These are phyloP conservation scores for Xenopus borealis DNA, from an alignment of 2,113 vertebrate genomes.

Conservation along the genomic window DNA sequence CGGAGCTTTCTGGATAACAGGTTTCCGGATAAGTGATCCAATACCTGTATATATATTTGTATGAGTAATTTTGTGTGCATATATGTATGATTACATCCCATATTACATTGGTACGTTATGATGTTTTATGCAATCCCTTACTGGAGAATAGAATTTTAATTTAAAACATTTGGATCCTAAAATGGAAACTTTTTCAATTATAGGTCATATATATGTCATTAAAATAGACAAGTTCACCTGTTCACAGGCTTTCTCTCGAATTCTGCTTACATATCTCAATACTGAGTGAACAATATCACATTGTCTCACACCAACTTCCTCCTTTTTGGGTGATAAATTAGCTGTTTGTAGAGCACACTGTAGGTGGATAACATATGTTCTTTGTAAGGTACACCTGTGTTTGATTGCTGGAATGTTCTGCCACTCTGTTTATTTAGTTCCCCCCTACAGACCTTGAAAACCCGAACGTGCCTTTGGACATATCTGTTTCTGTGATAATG, in stretches of 20 bases:
- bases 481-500: not conserved
- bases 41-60: too few relatives aligned
- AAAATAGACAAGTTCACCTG: not conserved
- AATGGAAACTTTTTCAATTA: not conserved
- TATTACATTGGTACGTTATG: too few relatives aligned
- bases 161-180: not conserved
- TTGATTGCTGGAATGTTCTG: not conserved
- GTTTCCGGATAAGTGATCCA: too few relatives aligned
- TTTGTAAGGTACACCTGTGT: constrained; percentile 5
- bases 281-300: too few relatives aligned
- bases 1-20: too few relatives aligned
- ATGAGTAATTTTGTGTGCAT: too few relatives aligned
- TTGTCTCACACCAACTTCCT: too few relatives aligned
- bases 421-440: constrained; percentile 1
- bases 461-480: not conserved
- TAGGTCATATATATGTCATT: not conserved
- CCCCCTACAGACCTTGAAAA: constrained; percentile 2
- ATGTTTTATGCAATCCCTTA: too few relatives aligned
- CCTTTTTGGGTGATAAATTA: too few relatives aligned
- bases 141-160: too few relatives aligned
- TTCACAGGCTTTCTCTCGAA: not conserved
- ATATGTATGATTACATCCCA: too few relatives aligned
- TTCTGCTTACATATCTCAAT: not conserved
- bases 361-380: not conserved
- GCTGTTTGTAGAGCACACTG: too few relatives aligned